Evolutionary conservation across 92 coral and sea anemone genomes (phyloP), one percentile per base, ranked within the genome.

Genomic region (Muricea muricata): DNA sequence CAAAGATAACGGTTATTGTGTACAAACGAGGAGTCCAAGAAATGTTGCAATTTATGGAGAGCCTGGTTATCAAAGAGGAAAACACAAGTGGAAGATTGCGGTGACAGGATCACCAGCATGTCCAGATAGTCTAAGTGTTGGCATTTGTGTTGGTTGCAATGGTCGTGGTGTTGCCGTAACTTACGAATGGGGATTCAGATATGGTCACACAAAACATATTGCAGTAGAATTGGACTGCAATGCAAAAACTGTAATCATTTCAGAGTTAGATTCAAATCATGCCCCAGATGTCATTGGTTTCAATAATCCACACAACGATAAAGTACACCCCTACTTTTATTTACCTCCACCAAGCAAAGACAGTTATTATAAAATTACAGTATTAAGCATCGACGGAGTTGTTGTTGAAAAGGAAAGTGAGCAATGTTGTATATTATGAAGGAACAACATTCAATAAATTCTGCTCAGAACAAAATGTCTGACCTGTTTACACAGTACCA

Each of bases 211-310:
- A 57, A 0, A 9, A 6, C 5, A 32, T 11, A 15, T 75, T 18
- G 39, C 15, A 17, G 83, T 78, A 6, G 71, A 78, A 15, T 45
- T 78, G 52, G 83, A 78, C 17, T 78, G 83, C 29, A 55, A 56
- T 12, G 33, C 69, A 8, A 78, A 78, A 24, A 15, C 0, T 4
- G 48, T 78, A 31, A 14, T 30, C 11, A 72, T 78, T 33, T 52
- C 8, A 18, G 24, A 10, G 5, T 23, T 17, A 9, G 60, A 35
- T 1, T 34, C 28, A 15, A 1, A 28, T 11, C 7, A 20, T 20
- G 9, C 48, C 24, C 70, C 50, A 41, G 65, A 32, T 25, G 41
- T 33, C 8, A 10, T 78, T 10, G 34, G 30, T 0, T 78, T 32
- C 17, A 24, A 58, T 0, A 55, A 39, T 56, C 50, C 37, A 12